Evolutionary conservation across 2,888 invertebrate species (phyloP).

Genomic region (Thelaira solivaga): DNA sequence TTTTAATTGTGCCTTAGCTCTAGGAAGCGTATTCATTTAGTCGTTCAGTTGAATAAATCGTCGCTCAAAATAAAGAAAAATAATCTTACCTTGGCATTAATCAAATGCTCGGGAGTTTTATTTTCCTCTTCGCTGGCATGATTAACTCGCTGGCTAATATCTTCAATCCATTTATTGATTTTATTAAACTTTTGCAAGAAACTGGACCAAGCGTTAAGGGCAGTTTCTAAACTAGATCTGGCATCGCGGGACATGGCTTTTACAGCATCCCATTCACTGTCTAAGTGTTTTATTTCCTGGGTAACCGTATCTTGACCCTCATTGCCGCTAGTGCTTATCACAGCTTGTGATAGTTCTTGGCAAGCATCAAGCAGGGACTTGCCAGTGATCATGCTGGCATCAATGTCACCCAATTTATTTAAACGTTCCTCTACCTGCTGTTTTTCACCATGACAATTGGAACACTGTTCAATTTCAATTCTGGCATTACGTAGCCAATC

Average conservation of each 20-base stretch:
- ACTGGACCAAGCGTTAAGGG: conserved; percentile 88
- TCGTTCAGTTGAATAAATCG: conserved; percentile 43
- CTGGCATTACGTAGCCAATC: conserved; percentile 91
- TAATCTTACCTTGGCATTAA: conserved; percentile 83
- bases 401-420: conserved; percentile 84
- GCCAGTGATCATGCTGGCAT: conserved; percentile 83
- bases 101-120: conserved; percentile 87
- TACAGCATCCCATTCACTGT: conserved; percentile 88
- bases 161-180: conserved; percentile 86
- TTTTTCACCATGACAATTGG: conserved; percentile 92
- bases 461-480: conserved; percentile 89
- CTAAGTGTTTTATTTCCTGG: conserved; percentile 88
- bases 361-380: conserved; percentile 85
- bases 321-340: conserved; percentile 86
- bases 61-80: neutral
- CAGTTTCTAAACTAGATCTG: conserved; percentile 85
- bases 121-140: conserved; percentile 84
- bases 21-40: conserved; percentile 18
- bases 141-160: conserved; percentile 82
- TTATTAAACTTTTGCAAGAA: conserved; percentile 85
- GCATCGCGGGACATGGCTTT: conserved; percentile 87
- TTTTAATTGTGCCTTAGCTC: conserved; percentile 45
- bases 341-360: conserved; percentile 84
- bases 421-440: conserved; percentile 86
- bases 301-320: conserved; percentile 90